Conservation (phyloP, 2,113 vertebrate species). For the Datnioides undecimradiatus region DNA sequence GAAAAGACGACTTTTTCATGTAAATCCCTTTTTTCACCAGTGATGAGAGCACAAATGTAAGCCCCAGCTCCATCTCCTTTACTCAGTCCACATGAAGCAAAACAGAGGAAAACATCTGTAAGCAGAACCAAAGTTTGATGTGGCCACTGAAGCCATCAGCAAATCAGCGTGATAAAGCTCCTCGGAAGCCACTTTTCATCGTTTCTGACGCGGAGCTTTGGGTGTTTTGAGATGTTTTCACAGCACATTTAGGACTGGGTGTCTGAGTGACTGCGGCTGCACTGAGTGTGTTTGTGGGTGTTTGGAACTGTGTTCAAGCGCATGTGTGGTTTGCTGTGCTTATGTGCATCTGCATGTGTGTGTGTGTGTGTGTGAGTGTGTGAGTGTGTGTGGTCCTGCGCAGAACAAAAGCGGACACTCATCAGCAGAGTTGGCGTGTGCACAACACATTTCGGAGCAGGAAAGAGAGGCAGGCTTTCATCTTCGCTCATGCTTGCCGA, state of each 20-base stretch:
- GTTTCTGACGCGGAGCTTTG: constrained; percentile 28
- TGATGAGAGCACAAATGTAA: constrained; percentile 26
- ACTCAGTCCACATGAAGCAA: constrained; percentile 10
- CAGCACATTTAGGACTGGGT: constrained; percentile 49
- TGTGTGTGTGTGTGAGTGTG: constrained; percentile 30
- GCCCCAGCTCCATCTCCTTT: not conserved
- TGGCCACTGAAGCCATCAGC: constrained; percentile 38
- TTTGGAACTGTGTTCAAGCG: constrained; percentile 60
- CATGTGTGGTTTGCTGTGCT: constrained; percentile 64
- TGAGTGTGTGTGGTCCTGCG: constrained; percentile 71
- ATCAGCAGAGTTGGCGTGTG: constrained; percentile 60
- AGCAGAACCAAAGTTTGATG: constrained; percentile 25
- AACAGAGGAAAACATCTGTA: constrained; percentile 38
- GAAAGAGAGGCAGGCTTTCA: constrained; percentile 66
- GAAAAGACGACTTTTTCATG: constrained; percentile 24
- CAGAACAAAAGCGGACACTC: constrained; percentile 70
- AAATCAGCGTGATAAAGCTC: constrained; percentile 25
- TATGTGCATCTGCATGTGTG: constrained; percentile 3
- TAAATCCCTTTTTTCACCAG: constrained; percentile 16
- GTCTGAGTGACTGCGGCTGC: constrained; percentile 63
- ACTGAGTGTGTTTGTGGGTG: constrained; percentile 64
- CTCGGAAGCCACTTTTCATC: constrained; percentile 49
- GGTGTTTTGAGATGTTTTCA: constrained; percentile 56
- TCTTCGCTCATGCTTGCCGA: constrained; percentile 55
- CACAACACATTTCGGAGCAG: constrained; percentile 49